These are phyloP conservation scores for Tenthredo distinguenda DNA, from an alignment of 2,888 invertebrate genomes.

Conservation along the genomic window DNA sequence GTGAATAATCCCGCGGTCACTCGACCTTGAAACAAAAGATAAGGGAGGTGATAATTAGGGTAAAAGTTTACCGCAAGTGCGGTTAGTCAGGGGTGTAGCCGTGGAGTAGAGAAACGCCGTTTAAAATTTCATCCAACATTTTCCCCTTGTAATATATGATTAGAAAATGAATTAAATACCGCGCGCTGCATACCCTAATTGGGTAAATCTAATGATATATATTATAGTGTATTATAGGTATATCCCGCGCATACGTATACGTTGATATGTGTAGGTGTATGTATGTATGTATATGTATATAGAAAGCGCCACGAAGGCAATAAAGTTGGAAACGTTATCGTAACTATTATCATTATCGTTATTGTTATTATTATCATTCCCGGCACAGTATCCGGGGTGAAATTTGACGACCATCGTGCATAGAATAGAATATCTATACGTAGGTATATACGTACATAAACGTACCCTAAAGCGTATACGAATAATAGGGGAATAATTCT, in stretches of 20 bases:
- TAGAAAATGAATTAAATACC: not conserved
- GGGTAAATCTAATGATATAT: not conserved
- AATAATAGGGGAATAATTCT: not conserved
- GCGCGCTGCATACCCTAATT: too few relatives aligned
- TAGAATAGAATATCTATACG: not conserved
- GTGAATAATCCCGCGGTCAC: not conserved
- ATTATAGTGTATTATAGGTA: not conserved
- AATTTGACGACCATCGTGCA: conserved; percentile 30
- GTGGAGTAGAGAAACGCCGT: not conserved
- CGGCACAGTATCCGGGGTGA: conserved; percentile 32
- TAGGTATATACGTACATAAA: not conserved
- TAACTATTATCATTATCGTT: conserved; percentile 47
- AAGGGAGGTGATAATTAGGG: not conserved
- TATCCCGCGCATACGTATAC: not conserved
- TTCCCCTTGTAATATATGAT: not conserved
- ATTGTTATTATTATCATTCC: conserved; percentile 43
- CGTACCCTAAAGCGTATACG: not conserved
- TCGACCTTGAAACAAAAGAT: not conserved
- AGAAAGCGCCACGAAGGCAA: conserved; percentile 6
- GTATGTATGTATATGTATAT: not conserved
- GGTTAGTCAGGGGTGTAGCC: not conserved
- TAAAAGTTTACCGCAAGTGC: conserved; percentile 1
- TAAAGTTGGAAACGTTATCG: conserved; percentile 47
- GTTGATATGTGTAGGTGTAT: not conserved
- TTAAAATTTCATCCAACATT: not conserved